phyloP scores from a whole-genome alignment of 2,888 invertebrate genomes.

The Nasonia oneida region DNA sequence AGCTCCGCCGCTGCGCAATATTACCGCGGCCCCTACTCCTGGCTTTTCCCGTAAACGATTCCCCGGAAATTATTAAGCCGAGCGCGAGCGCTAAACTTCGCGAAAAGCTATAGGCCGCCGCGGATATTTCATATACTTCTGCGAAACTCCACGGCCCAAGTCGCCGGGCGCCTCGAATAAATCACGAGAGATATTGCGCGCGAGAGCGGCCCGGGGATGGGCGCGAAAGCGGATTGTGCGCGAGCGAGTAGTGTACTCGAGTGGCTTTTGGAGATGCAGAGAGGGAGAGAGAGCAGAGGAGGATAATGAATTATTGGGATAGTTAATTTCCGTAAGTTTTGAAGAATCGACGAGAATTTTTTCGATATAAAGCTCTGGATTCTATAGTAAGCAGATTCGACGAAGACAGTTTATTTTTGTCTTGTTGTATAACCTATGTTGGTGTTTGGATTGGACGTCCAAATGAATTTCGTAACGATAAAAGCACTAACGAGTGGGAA shows the following conservation, averaged over 20 bases:
- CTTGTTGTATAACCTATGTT: no score
- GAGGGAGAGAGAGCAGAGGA: slow-evolving; percentile 10
- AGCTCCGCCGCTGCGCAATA: slow-evolving; percentile 18
- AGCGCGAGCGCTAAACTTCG: slow-evolving; percentile 22
- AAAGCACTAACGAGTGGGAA: no score
- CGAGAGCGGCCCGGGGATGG: background rate
- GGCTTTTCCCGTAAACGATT: slow-evolving; percentile 33
- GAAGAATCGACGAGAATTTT: background rate
- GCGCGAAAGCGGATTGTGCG: background rate
- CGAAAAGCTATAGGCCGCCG: background rate
- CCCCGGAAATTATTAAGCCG: slow-evolving; percentile 44
- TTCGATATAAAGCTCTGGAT: background rate
- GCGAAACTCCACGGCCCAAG: slow-evolving; percentile 9
- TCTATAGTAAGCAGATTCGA: background rate
- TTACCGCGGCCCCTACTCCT: background rate
- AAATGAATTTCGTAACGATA: no score
- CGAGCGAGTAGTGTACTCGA: background rate
- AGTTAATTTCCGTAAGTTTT: background rate
- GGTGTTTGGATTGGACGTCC: no score
- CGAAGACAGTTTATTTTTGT: no score
- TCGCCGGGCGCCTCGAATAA: slow-evolving; percentile 12
- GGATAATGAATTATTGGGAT: slow-evolving; percentile 18
- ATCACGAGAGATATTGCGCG: slow-evolving; percentile 27
- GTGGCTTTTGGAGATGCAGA: background rate
- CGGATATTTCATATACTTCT: slow-evolving; percentile 34